Evolutionary conservation across 2,797 vertebrate species (phyloP), one percentile per base, ranked within the genome.

Genomic region (Leptodactylus fallax): DNA sequence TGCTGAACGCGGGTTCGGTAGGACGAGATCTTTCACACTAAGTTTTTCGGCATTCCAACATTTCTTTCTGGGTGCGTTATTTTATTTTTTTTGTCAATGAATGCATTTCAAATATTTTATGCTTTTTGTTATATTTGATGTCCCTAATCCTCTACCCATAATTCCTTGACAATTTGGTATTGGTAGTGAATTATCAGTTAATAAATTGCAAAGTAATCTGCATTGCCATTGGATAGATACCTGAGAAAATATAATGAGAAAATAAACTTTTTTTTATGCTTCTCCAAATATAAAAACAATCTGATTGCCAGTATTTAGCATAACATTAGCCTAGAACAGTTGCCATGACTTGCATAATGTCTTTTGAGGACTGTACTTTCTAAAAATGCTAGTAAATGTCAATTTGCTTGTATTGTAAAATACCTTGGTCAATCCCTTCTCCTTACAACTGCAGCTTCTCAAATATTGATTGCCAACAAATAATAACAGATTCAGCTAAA

Each of bases 391-490:
- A 12, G 49, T 10, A 69, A 69, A 23, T 74, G 82, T 77, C 49
- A 74, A 60, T 79, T 69, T 45, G 61, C 74, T 87, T 65, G 45
- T 14, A 45, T 84, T 87, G 60, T 77, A 72, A 82, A 87, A 87
- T 87, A 9, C 21, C 49, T 19, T 51, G 81, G 86, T 82, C 86
- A 87, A 17, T 36, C 72, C 74, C 3, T 49, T 65, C 21, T 77
- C 47, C 49, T 45, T 47, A 19, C 55, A 58, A 74, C 53, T 13
- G 23, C 45, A 78, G 56, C 55, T 74, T 27, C 47, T 82, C 69
- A 87, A 76, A 87, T 82, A 87, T 82, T 82, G 72, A 85, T 78
- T 85, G 72, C 72, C 71, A 85, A 51, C 74, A 85, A 53, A 76
- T 77, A 63, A 61, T 74, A 77, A 85, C 71, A 84, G 45, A 87